These are phyloP conservation scores for Macrosiphum euphorbiae DNA, from an alignment of 2,888 invertebrate genomes.

Conservation along the genomic window DNA sequence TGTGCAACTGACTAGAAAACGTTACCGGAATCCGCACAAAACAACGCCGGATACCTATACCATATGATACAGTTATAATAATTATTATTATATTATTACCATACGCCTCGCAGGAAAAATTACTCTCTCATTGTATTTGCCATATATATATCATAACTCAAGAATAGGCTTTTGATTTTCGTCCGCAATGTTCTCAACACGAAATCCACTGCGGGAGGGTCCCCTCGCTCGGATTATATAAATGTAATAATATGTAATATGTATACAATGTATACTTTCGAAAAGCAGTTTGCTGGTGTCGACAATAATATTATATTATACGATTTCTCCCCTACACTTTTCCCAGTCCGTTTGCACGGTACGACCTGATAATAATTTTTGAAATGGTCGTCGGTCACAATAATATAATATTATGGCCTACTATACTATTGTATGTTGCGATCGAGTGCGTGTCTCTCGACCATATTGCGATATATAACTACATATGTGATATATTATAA, in stretches of 20 bases:
- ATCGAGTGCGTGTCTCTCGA: background rate
- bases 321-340: background rate
- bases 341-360: background rate
- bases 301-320: background rate
- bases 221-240: background rate
- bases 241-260: background rate
- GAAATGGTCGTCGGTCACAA: background rate
- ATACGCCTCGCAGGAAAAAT: background rate
- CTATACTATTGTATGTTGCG: background rate
- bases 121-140: background rate
- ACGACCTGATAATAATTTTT: background rate
- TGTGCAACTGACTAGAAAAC: background rate
- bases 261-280: background rate
- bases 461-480: too few relatives aligned
- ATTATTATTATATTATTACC: slow-evolving; percentile 12
- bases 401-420: background rate
- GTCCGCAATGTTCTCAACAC: background rate
- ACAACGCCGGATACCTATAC: background rate
- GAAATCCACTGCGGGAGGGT: background rate
- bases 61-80: background rate
- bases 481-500: background rate
- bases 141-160: background rate
- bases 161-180: background rate
- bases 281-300: background rate
- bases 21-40: background rate